These are phyloP conservation scores for Drymodes brunneopygia DNA, from an alignment of 2,113 vertebrate genomes.

Conservation along the genomic window DNA sequence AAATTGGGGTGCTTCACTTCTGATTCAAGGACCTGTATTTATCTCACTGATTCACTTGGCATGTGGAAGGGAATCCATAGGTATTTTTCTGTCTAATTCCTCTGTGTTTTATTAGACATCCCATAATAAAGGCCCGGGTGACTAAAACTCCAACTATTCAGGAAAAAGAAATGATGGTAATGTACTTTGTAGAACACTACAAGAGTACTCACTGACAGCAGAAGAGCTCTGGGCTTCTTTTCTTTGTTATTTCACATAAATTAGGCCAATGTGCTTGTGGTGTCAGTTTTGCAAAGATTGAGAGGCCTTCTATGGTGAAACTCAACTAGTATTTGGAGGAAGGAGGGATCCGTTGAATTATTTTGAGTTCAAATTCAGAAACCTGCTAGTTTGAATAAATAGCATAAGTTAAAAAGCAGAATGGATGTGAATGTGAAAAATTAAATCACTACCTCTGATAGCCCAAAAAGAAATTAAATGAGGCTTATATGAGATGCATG, in stretches of 20 bases:
- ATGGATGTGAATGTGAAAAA: not conserved
- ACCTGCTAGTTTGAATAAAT: not conserved
- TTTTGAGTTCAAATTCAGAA: not conserved
- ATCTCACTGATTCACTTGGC: not conserved
- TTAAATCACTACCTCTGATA: not conserved
- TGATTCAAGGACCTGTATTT: not conserved
- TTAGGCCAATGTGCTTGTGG: not conserved
- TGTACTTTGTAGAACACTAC: not conserved
- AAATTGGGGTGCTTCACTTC: not conserved
- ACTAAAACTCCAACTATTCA: not conserved
- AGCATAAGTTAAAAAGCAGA: not conserved
- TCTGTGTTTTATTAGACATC: not conserved
- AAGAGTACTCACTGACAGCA: not conserved
- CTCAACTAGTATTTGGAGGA: not conserved
- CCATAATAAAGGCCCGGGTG: not conserved
- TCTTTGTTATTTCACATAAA: not conserved
- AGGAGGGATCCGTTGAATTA: not conserved
- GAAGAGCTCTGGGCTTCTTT: not conserved
- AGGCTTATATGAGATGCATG: not conserved
- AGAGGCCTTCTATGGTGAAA: not conserved
- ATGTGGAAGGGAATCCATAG: rapidly evolving
- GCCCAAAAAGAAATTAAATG: not conserved
- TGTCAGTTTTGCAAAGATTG: not conserved
- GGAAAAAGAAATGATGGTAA: not conserved
- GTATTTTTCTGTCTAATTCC: not conserved